Percentiles rank a stretch among this genome's conserved stretches.
These are phyloP conservation scores for Eidolon dupreanum DNA, from an alignment of 2,797 vertebrate genomes.

Conservation along the genomic window DNA sequence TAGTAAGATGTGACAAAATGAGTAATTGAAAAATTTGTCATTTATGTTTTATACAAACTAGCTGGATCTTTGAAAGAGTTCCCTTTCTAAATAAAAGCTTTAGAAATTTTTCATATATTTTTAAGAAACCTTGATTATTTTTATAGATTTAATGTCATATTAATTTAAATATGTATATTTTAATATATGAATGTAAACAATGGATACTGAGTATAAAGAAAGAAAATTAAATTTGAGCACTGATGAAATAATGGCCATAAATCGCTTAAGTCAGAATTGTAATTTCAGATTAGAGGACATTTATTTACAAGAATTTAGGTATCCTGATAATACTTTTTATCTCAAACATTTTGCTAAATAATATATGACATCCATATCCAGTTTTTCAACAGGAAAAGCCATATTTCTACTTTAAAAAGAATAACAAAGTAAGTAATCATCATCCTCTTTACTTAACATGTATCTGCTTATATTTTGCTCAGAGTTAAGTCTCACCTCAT, in stretches of 20 bases:
- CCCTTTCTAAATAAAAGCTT: constrained; percentile 59
- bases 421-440: background rate
- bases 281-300: constrained; percentile 6
- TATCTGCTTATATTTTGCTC: background rate
- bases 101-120: constrained; percentile 40
- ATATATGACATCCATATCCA: background rate
- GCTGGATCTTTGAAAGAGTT: background rate
- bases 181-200: background rate
- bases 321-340: background rate
- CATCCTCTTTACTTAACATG: background rate
- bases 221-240: constrained; percentile 10
- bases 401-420: background rate
- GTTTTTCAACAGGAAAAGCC: background rate
- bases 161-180: background rate
- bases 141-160: constrained; percentile 1
- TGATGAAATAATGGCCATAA: background rate
- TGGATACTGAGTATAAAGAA: background rate
- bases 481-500: background rate
- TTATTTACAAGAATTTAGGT: constrained; percentile 19
- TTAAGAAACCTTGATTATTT: background rate
- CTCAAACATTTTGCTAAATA: constrained; percentile 34
- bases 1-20: background rate
- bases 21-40: constrained; percentile 14
- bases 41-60: constrained; percentile 58
- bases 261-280: background rate